Evolutionary conservation across 2,113 vertebrate species (phyloP).

Genomic region (Ophiodon elongatus): DNA sequence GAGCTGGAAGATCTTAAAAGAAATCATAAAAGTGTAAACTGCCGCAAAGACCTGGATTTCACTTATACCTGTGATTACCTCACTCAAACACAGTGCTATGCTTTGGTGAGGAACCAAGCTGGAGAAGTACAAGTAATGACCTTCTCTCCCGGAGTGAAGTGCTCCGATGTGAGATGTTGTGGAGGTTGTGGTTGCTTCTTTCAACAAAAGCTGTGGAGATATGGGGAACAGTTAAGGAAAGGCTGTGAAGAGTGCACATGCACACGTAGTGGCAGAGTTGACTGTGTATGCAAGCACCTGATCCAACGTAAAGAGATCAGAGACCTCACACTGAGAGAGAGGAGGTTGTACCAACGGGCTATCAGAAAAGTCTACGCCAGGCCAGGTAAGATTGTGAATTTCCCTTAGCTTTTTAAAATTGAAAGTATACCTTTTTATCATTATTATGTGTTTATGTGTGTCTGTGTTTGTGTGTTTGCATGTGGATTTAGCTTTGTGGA

Average conservation of each 20-base stretch:
- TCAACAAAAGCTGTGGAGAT: constrained; percentile 22
- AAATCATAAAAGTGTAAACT: constrained; percentile 17
- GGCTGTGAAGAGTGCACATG: constrained; percentile 60
- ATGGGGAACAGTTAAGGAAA: constrained; percentile 44
- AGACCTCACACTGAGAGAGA: constrained; percentile 64
- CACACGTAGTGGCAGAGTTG: constrained; percentile 36
- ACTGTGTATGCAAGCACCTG: constrained; percentile 63
- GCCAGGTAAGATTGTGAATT: constrained; percentile 55
- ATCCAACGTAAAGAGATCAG: constrained; percentile 70
- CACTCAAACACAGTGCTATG: constrained; percentile 52
- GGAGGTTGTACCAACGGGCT: constrained; percentile 58
- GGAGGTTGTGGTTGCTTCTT: constrained; percentile 45
- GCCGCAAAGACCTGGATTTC: constrained; percentile 22
- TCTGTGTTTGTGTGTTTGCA: constrained; percentile 19
- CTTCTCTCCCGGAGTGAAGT: constrained; percentile 60
- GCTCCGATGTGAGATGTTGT: constrained; percentile 45
- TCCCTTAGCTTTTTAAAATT: not conserved
- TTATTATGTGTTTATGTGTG: not conserved
- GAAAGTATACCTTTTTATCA: not conserved
- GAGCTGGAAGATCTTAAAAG: constrained; percentile 15
- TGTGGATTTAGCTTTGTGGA: constrained; percentile 59
- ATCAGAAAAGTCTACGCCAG: constrained; percentile 54
- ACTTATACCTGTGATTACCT: constrained; percentile 59
- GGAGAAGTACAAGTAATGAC: constrained; percentile 47
- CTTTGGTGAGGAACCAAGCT: constrained; percentile 11